phyloP scores from a whole-genome alignment of 2,113 vertebrate species.

The Eleginops maclovinus region DNA sequence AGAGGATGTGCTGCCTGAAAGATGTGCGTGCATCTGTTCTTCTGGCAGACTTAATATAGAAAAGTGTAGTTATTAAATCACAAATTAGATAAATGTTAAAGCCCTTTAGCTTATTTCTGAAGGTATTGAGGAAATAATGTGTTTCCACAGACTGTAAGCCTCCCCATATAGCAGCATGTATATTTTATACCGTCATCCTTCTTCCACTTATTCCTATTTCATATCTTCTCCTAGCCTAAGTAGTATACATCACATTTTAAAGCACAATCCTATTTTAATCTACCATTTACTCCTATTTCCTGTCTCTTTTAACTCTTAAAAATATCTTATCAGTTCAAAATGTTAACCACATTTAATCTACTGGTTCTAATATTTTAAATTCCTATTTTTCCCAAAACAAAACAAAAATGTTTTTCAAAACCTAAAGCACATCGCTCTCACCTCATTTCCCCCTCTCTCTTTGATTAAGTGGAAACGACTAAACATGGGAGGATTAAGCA shows the following conservation, averaged over 20 bases:
- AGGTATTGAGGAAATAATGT: not conserved
- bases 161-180: not conserved
- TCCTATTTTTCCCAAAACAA: not conserved
- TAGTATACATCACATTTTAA: too few relatives aligned
- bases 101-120: not conserved
- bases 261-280: not conserved
- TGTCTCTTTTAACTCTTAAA: not conserved
- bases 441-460: constrained; percentile 1
- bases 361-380: not conserved
- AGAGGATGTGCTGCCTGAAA: constrained; percentile 43
- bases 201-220: constrained; percentile 6
- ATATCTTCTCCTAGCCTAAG: not conserved
- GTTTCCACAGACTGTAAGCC: not conserved
- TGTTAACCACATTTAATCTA: not conserved
- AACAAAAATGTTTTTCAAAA: constrained; percentile 31
- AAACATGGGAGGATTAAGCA: constrained; percentile 70
- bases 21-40: constrained; percentile 26
- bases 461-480: constrained; percentile 70
- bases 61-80: constrained; percentile 5
- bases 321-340: not conserved
- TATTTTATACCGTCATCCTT: constrained; percentile 27
- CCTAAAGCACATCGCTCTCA: not conserved
- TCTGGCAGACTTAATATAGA: constrained; percentile 12
- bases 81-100: constrained; percentile 2
- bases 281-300: not conserved